phyloP scores from a whole-genome alignment of 2,797 vertebrate genomes.

The Sebastes iracundus region DNA sequence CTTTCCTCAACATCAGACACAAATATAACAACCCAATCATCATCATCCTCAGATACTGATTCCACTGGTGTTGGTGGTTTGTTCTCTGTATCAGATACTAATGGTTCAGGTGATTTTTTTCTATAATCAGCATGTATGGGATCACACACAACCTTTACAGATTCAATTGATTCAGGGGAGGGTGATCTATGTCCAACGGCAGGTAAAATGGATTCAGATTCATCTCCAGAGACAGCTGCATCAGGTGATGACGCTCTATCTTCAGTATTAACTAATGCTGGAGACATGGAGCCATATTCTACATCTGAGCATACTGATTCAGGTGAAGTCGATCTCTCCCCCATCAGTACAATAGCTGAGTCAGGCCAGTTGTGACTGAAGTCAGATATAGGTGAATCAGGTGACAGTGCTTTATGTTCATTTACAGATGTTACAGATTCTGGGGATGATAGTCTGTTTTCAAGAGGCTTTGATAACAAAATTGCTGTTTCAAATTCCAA shows the following conservation, averaged over 20 bases:
- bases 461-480: not conserved
- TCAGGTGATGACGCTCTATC: conserved; percentile 38
- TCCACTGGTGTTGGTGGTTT: conserved; percentile 22
- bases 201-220: conserved; percentile 24
- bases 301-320: conserved; percentile 46
- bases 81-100: not conserved
- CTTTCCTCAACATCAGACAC: conserved; percentile 38
- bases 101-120: not conserved
- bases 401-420: conserved; percentile 48
- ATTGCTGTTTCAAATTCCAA: conserved; percentile 1
- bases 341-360: not conserved
- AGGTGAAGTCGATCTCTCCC: conserved; percentile 46
- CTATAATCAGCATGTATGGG: not conserved
- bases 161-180: conserved; percentile 7
- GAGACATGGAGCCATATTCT: conserved; percentile 35
- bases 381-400: conserved; percentile 63
- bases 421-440: conserved; percentile 47
- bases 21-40: conserved; percentile 45
- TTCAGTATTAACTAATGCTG: not conserved
- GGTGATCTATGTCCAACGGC: not conserved
- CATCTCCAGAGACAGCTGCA: conserved; percentile 48
- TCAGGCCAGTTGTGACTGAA: conserved; percentile 38
- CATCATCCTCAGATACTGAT: conserved; percentile 15
- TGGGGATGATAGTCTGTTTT: conserved; percentile 50
- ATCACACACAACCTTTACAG: not conserved